Evolutionary conservation across 2,797 vertebrate genomes (phyloP).

Genomic region (Pipistrellus nathusii): DNA sequence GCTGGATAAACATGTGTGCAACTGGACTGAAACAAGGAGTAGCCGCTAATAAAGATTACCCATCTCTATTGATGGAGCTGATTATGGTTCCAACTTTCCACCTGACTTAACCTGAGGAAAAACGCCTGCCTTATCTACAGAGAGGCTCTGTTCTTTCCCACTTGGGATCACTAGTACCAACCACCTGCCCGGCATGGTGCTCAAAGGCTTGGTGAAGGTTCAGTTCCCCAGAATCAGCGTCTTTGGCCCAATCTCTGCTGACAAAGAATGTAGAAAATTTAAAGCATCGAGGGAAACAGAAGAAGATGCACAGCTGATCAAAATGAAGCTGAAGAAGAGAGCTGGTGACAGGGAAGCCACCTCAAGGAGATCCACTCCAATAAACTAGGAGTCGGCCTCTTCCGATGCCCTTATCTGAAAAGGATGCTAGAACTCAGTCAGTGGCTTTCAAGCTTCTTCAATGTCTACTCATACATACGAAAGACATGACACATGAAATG

Average conservation of each 20-base stretch:
- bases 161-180: neutral
- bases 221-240: neutral
- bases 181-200: neutral
- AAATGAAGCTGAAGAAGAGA: neutral
- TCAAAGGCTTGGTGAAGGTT: neutral
- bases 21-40: neutral
- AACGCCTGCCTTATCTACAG: neutral
- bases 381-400: neutral
- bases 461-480: neutral
- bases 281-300: neutral
- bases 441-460: neutral
- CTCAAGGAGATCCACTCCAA: neutral
- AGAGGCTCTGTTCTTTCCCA: neutral
- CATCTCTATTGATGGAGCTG: neutral
- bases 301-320: neutral
- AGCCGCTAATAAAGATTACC: neutral
- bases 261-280: slow-evolving; percentile 24
- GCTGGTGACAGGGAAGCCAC: neutral
- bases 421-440: neutral
- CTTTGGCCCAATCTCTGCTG: neutral
- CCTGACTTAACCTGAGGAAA: neutral
- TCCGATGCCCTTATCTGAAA: neutral
- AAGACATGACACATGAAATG: neutral
- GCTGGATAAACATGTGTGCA: slow-evolving; percentile 19
- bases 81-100: neutral